These are phyloP conservation scores for Bombus ignitus DNA, from an alignment of 1,140 invertebrate species.

Conservation along the genomic window DNA sequence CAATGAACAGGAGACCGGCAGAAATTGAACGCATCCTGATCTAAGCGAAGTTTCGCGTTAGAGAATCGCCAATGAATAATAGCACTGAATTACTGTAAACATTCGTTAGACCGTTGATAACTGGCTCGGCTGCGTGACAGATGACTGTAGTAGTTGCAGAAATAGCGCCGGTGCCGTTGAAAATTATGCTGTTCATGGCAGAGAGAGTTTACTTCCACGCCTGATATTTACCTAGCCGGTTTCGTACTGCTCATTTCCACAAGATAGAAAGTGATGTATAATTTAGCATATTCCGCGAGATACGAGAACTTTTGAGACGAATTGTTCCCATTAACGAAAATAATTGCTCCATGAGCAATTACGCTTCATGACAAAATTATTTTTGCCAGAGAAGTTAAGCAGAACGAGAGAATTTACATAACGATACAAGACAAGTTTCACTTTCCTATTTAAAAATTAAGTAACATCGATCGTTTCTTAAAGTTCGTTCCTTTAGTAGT, in stretches of 20 bases:
- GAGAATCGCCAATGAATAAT: conserved; percentile 8
- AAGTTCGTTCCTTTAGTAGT: not conserved
- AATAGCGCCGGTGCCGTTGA: not conserved
- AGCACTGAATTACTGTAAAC: conserved; percentile 13
- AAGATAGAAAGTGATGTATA: too few relatives aligned
- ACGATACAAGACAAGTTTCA: not conserved
- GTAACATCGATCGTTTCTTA: not conserved
- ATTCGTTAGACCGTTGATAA: conserved; percentile 33
- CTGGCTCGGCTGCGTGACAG: not conserved
- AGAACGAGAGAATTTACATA: not conserved
- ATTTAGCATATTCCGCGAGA: too few relatives aligned
- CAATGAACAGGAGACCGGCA: not conserved
- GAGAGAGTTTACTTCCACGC: not conserved
- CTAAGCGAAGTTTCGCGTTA: conserved; percentile 5
- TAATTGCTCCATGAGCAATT: not conserved
- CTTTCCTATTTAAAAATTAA: too few relatives aligned
- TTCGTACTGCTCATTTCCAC: conserved; percentile 7
- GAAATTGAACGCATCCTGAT: not conserved
- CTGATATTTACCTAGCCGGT: not conserved
- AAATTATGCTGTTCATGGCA: conserved; percentile 19
- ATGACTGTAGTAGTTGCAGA: not conserved
- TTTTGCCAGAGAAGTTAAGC: not conserved
- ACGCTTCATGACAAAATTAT: not conserved
- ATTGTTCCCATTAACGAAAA: not conserved
- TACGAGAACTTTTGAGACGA: not conserved